Evolutionary conservation across 2,797 vertebrate genomes (phyloP).

Genomic region (Hozukius guyotensis): DNA sequence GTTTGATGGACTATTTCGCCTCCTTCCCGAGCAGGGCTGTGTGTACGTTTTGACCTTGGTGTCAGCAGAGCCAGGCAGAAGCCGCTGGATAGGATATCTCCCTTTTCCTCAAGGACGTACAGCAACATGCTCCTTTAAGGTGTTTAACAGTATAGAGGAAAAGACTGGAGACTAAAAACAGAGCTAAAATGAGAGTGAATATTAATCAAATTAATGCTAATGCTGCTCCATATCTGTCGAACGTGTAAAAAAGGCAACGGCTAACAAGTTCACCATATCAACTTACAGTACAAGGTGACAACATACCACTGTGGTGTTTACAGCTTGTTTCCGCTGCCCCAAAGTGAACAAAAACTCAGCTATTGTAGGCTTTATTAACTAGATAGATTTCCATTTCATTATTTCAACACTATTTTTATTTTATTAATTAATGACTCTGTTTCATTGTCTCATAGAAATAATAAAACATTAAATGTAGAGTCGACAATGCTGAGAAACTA

Average conservation of each 20-base stretch:
- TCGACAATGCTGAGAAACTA: too few relatives aligned
- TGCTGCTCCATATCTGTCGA: neutral
- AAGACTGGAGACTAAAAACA: neutral
- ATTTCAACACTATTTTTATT: neutral
- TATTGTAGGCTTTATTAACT: neutral
- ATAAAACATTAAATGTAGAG: neutral
- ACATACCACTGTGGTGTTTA: neutral
- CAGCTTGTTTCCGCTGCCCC: neutral
- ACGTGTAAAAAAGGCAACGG: neutral
- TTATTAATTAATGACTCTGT: neutral
- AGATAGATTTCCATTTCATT: neutral
- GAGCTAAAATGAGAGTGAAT: neutral
- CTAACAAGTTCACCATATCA: too few relatives aligned
- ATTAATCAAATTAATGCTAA: neutral
- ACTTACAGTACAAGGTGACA: too few relatives aligned
- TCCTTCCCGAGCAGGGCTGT: constrained; percentile 33
- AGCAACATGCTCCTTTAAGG: constrained; percentile 14
- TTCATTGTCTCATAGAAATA: neutral
- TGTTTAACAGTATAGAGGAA: neutral
- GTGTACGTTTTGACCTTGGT: constrained; percentile 71
- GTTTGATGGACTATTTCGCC: constrained; percentile 70
- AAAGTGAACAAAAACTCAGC: neutral
- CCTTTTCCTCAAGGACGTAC: constrained; percentile 55
- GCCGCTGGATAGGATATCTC: constrained; percentile 72
- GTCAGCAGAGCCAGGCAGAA: constrained; percentile 71